Conservation (phyloP, 2,888 invertebrate genomes). For the Lycophotia porphyrea region DNA sequence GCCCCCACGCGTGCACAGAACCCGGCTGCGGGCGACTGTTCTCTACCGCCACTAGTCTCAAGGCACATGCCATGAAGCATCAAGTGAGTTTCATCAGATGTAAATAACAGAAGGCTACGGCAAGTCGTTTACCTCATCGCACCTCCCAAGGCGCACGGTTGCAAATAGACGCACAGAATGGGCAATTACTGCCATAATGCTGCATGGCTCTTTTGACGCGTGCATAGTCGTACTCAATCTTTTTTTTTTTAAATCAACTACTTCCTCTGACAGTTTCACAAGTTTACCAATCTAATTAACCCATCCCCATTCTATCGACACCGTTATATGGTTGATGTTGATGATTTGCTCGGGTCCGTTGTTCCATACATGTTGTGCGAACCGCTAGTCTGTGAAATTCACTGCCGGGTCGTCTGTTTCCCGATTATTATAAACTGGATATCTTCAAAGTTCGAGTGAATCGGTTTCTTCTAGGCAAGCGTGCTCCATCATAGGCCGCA, state of each 20-base stretch:
- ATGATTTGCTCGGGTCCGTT: no score
- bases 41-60: conserved; percentile 95
- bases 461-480: neutral
- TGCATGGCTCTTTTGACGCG: neutral
- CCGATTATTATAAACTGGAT: no score
- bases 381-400: no score
- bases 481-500: no score
- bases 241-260: neutral
- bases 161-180: neutral
- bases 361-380: no score
- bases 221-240: neutral
- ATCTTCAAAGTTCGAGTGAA: no score
- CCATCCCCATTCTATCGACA: neutral
- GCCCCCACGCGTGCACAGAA: conserved; percentile 94
- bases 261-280: neutral
- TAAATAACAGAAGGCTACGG: conserved; percentile 94
- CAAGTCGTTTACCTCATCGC: conserved; percentile 97
- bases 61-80: conserved; percentile 94
- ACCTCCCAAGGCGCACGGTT: conserved; percentile 96
- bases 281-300: neutral
- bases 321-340: neutral
- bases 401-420: no score
- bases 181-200: neutral
- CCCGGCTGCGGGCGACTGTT: conserved; percentile 94
- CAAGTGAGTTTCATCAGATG: conserved; percentile 92